These are phyloP conservation scores for Tapirus indicus DNA, from an alignment of 2,797 vertebrate species.

Conservation along the genomic window DNA sequence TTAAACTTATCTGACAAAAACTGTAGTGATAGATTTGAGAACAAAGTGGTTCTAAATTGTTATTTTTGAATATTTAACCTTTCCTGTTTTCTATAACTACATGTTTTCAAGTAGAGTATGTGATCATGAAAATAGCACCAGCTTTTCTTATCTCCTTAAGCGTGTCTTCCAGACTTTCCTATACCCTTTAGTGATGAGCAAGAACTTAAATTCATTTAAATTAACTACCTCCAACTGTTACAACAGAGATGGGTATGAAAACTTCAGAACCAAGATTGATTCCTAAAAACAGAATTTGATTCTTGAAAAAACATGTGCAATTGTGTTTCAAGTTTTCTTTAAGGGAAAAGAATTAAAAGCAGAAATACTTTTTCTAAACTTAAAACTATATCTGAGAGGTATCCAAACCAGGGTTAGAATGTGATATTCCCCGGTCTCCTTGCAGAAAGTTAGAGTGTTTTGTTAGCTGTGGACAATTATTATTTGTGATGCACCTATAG, in stretches of 20 bases:
- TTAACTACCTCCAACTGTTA: constrained; percentile 36
- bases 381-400: neutral
- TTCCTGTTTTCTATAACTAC: constrained; percentile 67
- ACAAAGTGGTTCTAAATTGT: constrained; percentile 64
- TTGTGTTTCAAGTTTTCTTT: neutral
- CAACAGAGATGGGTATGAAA: neutral
- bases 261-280: constrained; percentile 35
- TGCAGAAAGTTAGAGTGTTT: neutral
- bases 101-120: constrained; percentile 61
- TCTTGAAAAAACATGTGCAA: constrained; percentile 24
- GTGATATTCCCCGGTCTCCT: neutral
- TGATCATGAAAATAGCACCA: constrained; percentile 34
- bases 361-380: constrained; percentile 34
- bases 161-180: neutral
- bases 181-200: constrained; percentile 11
- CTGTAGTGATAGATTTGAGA: constrained; percentile 71
- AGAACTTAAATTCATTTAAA: constrained; percentile 55
- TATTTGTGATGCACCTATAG: neutral
- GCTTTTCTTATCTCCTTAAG: constrained; percentile 57
- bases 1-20: constrained; percentile 75
- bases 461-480: neutral
- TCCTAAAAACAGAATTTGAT: constrained; percentile 31
- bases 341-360: constrained; percentile 24
- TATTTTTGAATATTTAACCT: constrained; percentile 73
- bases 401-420: constrained; percentile 33